Evolutionary conservation across 2,888 invertebrate species (phyloP).

Genomic region (Xylocampa areola): DNA sequence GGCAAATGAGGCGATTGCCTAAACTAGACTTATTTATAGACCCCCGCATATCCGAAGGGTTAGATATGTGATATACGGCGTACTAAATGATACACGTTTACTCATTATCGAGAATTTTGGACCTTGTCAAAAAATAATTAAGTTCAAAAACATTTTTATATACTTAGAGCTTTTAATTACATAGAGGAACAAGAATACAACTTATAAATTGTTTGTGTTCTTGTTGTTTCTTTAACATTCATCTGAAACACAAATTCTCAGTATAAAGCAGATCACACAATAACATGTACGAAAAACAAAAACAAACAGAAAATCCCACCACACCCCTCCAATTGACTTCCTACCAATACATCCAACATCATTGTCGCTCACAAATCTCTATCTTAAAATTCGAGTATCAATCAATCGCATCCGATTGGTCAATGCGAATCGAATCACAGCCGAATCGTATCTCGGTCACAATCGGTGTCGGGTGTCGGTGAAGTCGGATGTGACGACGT

Average conservation of each 20-base stretch:
- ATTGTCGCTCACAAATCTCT: constrained; percentile 56
- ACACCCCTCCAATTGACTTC: constrained; percentile 49
- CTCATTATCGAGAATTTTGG: constrained; percentile 68
- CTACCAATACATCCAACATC: constrained; percentile 42
- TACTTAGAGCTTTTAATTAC: constrained; percentile 25
- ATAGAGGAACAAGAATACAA: constrained; percentile 9
- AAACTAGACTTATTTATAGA: constrained; percentile 81
- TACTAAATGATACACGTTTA: constrained; percentile 75
- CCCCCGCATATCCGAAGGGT: constrained; percentile 56
- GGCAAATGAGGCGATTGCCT: constrained; percentile 75
- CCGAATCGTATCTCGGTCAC: constrained; percentile 77
- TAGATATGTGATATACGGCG: constrained; percentile 73
- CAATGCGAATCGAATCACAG: constrained; percentile 75
- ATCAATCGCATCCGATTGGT: constrained; percentile 70
- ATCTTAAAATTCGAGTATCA: constrained; percentile 71
- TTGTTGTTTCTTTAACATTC: not conserved
- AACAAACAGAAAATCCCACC: constrained; percentile 11
- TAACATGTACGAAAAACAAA: constrained; percentile 36
- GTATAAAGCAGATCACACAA: constrained; percentile 25
- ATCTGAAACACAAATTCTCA: constrained; percentile 3
- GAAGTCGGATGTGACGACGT: constrained; percentile 62
- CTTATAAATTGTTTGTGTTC: constrained; percentile 1
- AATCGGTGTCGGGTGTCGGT: constrained; percentile 76
- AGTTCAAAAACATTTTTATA: constrained; percentile 56
- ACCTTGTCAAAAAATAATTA: constrained; percentile 51